Percentiles rank a stretch among this genome's conserved stretches.
Conservation (phyloP, 2,797 vertebrate genomes). For the Gymnothorax javanicus region DNA sequence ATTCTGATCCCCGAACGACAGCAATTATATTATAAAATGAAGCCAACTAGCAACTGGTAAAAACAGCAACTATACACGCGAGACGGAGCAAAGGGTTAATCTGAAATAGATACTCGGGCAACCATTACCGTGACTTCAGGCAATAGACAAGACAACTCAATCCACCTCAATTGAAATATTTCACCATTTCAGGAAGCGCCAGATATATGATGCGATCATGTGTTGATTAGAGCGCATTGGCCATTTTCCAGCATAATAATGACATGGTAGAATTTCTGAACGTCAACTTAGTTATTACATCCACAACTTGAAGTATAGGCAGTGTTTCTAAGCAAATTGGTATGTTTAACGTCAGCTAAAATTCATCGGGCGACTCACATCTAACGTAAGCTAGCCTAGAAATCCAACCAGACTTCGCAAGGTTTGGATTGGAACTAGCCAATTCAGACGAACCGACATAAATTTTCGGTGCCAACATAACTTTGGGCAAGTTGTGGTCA, state of each 20-base stretch:
- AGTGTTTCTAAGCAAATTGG: background rate
- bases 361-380: background rate
- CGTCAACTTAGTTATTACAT: background rate
- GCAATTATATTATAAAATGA: background rate
- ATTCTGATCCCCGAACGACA: background rate
- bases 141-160: background rate
- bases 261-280: background rate
- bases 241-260: background rate
- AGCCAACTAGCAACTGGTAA: background rate
- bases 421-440: background rate
- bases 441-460: background rate
- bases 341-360: background rate
- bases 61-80: background rate
- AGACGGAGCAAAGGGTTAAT: background rate
- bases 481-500: background rate
- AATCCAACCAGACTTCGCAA: too few species aligned
- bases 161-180: background rate
- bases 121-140: background rate
- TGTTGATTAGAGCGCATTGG: background rate
- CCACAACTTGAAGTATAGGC: background rate
- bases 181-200: background rate
- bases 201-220: background rate
- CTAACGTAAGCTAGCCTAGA: too few species aligned
- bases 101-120: background rate
- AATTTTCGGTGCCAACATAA: background rate